Percentiles rank a stretch among this genome's conserved stretches.
phyloP scores from a whole-genome alignment of 2,888 invertebrate species.

The Caenorhabditis drosophilae region DNA sequence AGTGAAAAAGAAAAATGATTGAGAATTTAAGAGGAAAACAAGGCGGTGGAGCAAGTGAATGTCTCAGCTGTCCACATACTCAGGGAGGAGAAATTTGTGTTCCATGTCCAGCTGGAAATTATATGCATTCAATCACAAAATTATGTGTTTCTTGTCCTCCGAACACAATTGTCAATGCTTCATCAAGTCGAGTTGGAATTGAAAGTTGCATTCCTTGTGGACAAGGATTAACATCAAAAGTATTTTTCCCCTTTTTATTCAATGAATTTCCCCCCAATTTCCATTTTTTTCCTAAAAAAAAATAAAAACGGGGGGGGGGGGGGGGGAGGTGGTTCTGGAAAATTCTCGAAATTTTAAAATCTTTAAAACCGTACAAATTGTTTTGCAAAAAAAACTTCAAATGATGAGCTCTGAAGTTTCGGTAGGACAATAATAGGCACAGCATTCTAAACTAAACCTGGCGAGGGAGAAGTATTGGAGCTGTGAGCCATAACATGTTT shows the following conservation, averaged over 20 bases:
- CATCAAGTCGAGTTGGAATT: slow-evolving; percentile 43
- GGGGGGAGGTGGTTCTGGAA: too few relatives aligned
- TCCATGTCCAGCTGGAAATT: slow-evolving; percentile 73
- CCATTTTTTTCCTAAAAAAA: too few relatives aligned
- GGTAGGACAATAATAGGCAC: too few relatives aligned
- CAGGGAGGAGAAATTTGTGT: slow-evolving; percentile 71
- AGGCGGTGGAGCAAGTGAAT: slow-evolving; percentile 73
- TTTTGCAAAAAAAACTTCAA: too few relatives aligned
- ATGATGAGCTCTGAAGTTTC: too few relatives aligned
- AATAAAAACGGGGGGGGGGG: too few relatives aligned
- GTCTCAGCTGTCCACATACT: slow-evolving; percentile 69
- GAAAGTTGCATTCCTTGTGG: slow-evolving; percentile 36
- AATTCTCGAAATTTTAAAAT: too few relatives aligned
- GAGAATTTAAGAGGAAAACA: slow-evolving; percentile 63
- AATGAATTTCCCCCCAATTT: background rate
- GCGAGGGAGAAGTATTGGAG: too few relatives aligned
- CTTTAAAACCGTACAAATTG: too few relatives aligned
- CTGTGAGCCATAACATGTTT: too few relatives aligned
- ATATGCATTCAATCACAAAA: slow-evolving; percentile 69
- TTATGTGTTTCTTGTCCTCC: slow-evolving; percentile 72
- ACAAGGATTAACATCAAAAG: slow-evolving; percentile 20
- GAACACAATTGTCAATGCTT: slow-evolving; percentile 65
- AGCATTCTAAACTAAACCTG: too few relatives aligned
- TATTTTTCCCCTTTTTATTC: background rate
- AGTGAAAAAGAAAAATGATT: background rate